These are phyloP conservation scores for Addax nasomaculatus DNA, from an alignment of 2,113 vertebrate species.

Conservation along the genomic window DNA sequence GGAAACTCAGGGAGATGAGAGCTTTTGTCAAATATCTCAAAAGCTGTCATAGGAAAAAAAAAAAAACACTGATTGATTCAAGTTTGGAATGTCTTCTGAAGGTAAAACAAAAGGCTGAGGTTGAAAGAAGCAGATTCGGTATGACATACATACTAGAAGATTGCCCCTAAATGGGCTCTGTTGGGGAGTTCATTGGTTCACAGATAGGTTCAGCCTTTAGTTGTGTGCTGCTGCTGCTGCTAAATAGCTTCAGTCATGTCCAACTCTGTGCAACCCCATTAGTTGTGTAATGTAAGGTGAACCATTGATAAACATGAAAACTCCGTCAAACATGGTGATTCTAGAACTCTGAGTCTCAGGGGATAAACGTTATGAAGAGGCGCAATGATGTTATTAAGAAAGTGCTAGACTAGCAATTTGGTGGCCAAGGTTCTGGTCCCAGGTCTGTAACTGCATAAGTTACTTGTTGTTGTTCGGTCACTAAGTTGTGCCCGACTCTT, in stretches of 20 bases:
- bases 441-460: background rate
- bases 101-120: background rate
- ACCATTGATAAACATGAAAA: background rate
- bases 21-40: background rate
- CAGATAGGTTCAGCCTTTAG: background rate
- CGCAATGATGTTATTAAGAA: too few relatives aligned
- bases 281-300: background rate
- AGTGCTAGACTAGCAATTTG: background rate
- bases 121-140: background rate
- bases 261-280: too few relatives aligned
- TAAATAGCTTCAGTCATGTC: fast-evolving
- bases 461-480: background rate
- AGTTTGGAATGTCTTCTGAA: background rate
- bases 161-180: background rate
- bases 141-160: background rate
- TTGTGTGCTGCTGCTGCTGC: background rate
- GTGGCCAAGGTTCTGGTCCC: background rate
- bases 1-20: background rate
- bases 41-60: background rate
- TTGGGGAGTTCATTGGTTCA: background rate
- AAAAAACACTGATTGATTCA: background rate
- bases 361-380: background rate
- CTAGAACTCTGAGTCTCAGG: background rate
- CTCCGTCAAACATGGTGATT: background rate
- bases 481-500: background rate